Base-by-base conservation (phyloP, 2,797 vertebrate species). In the Malurus leucopterus region DNA sequence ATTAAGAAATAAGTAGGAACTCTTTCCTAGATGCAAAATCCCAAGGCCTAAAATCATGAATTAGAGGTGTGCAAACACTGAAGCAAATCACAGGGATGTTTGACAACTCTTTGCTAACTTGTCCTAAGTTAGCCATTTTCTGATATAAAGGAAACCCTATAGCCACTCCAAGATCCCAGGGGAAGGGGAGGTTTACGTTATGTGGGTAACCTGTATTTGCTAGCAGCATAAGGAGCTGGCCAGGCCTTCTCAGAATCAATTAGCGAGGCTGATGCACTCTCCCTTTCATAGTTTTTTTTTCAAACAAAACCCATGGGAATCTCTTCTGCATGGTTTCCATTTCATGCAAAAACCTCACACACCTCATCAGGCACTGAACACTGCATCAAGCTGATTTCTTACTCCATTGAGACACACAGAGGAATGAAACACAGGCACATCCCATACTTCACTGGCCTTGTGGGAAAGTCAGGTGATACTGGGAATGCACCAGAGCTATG, bases 321-420 rank as follows among this genome's bases (percentile, higher is more conserved):
- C 65, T 51, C 68, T 89, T 76, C 74, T 79, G 77, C 32, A 6
- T 73, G 67, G 80, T 89, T 92, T 94, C 89, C 80, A 89, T 92
- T 92, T 88, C 70, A 70, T 89, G 86, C 57, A 67, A 62, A 86
- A 92, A 55, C 88, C 86, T 88, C 83, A 86, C 40, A 57, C 80
- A 89, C 77, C 83, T 95, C 88, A 92, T 86, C 91, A 86, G 64
- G 64, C 88, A 89, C 92, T 88, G 78, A 94, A 70, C 38, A 59
- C 71, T 86, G 81, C 83, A 91, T 54, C 80, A 73, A 75, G 71
- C 85, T 88, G 77, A 75, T 84, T 89, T 84, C 88, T 92, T 91
- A 57, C 73, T 65, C 91, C 61, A 15, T 13, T 70, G 88, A 88
- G 84, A 76, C 61, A 65, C 36, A 43, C 0, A 73, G 49, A 88